Evolutionary conservation across 2,888 invertebrate species (phyloP).

Genomic region (Poecilobothrus nobilitatus): DNA sequence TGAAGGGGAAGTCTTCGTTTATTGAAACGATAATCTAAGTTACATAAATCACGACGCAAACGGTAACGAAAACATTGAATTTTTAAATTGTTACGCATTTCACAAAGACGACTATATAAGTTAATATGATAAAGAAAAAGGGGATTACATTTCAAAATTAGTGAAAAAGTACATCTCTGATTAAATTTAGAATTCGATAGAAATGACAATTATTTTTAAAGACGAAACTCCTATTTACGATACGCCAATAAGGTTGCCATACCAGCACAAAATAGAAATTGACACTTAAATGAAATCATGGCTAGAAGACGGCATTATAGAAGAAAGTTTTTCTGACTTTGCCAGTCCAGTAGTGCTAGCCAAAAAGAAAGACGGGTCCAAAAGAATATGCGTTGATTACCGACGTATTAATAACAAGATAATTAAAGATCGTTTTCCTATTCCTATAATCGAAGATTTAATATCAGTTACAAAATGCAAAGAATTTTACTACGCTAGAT

Average conservation of each 20-base stretch:
- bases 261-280: slow-evolving; percentile 8
- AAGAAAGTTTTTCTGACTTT: slow-evolving; percentile 15
- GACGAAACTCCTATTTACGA: slow-evolving; percentile 14
- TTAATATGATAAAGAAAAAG: slow-evolving; percentile 10
- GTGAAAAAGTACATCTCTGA: slow-evolving; percentile 2
- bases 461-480: slow-evolving; percentile 17
- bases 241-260: neutral
- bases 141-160: neutral
- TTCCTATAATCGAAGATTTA: slow-evolving; percentile 14
- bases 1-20: neutral
- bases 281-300: slow-evolving; percentile 10
- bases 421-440: slow-evolving; percentile 15
- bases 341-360: slow-evolving; percentile 18
- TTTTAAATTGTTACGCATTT: slow-evolving; percentile 14
- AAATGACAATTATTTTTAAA: slow-evolving; percentile 13
- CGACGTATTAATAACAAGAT: slow-evolving; percentile 17
- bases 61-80: neutral
- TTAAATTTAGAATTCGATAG: slow-evolving; percentile 12
- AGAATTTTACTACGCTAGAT: slow-evolving; percentile 20
- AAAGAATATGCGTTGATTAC: slow-evolving; percentile 17
- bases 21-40: neutral
- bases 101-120: slow-evolving; percentile 11
- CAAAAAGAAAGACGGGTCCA: slow-evolving; percentile 17
- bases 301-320: slow-evolving; percentile 14
- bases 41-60: no score